phyloP scores from a whole-genome alignment of 1,140 invertebrate species.

The Apis mellifera region Amel_HAv3.1 CM009939.2:6831501-6832000 shows the following conservation, averaged over 20 bases:
- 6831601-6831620: too few species aligned
- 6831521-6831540: too few species aligned
- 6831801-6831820: neutral
- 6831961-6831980: slow-evolving; percentile 63
- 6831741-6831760: slow-evolving; percentile 12
- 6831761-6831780: slow-evolving; percentile 26
- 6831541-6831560: too few species aligned
- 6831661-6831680: neutral
- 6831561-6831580: too few species aligned
- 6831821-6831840: too few species aligned
- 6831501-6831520: neutral
- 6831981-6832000: slow-evolving; percentile 75
- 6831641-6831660: too few species aligned
- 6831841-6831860: too few species aligned
- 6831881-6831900: neutral
- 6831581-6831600: too few species aligned
- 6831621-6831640: neutral
- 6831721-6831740: neutral
- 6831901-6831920: neutral
- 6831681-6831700: neutral
- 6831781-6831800: neutral
- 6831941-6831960: slow-evolving; percentile 45
- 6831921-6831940: neutral
- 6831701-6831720: neutral
- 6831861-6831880: neutral